phyloP scores from a whole-genome alignment of 2,888 invertebrate genomes.

The Chaetoderma sp. region DNA sequence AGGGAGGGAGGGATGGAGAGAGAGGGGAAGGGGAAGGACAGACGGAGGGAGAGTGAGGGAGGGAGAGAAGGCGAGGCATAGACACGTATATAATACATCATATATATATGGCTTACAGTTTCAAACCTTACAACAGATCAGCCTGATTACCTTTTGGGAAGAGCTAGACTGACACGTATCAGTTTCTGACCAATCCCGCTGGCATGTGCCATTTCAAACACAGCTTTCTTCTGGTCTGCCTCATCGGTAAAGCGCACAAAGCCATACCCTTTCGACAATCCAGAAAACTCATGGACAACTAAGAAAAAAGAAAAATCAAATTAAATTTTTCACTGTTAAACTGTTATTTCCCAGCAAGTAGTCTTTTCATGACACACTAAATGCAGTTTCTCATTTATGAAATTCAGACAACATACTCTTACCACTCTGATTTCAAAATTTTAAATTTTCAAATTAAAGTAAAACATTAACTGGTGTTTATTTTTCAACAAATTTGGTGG shows the following conservation, averaged over 20 bases:
- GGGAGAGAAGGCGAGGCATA: too few species aligned
- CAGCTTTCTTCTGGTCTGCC: constrained; percentile 84
- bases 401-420: background rate
- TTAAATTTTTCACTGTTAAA: background rate
- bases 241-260: constrained; percentile 95
- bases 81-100: too few species aligned
- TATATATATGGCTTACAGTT: too few species aligned
- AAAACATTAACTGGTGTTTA: too few species aligned
- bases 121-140: background rate
- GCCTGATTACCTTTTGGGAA: constrained; percentile 74
- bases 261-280: constrained; percentile 95
- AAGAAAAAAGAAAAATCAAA: constrained; percentile 40
- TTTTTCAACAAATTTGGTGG: too few species aligned
- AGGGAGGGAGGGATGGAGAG: too few species aligned
- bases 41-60: too few species aligned
- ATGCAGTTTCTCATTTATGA: background rate
- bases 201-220: constrained; percentile 93
- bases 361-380: background rate
- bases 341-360: background rate
- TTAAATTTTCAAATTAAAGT: too few species aligned
- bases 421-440: too few species aligned
- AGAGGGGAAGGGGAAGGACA: too few species aligned
- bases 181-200: constrained; percentile 88
- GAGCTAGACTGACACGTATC: constrained; percentile 91
- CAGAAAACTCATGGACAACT: constrained; percentile 90